Conservation (phyloP, 2,113 vertebrate species). For the Propithecus coquereli region DNA sequence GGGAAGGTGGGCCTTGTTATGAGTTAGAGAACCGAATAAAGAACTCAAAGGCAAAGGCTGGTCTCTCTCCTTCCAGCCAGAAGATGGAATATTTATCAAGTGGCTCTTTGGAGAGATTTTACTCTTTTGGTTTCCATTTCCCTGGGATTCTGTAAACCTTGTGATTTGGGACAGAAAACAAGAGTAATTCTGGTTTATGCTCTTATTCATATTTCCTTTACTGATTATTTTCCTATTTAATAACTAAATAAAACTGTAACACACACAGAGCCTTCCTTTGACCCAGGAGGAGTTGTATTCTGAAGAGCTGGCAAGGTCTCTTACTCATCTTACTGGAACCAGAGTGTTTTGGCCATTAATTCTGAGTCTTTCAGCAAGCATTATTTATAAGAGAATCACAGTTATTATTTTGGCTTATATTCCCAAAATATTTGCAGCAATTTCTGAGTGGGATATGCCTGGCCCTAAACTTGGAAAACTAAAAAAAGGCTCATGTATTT, state of each 20-base stretch:
- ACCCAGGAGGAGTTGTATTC: not conserved
- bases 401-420: conserved; percentile 58
- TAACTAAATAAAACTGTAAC: conserved; percentile 52
- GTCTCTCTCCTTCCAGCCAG: not conserved
- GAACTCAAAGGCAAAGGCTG: not conserved
- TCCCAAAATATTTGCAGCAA: conserved; percentile 46
- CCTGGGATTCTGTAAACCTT: not conserved
- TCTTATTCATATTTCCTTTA: conserved; percentile 30
- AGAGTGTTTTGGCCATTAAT: conserved; percentile 43
- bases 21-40: not conserved
- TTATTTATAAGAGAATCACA: conserved; percentile 63
- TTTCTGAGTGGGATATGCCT: conserved; percentile 48
- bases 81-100: not conserved
- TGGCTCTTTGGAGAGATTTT: not conserved
- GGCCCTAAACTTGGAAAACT: conserved; percentile 29
- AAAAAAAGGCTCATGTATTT: conserved; percentile 10
- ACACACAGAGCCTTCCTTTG: not conserved
- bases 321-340: conserved; percentile 46
- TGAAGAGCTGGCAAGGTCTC: not conserved
- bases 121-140: conserved; percentile 29
- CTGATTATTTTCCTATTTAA: not conserved
- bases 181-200: conserved; percentile 3
- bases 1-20: conserved; percentile 47
- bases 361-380: conserved; percentile 58
- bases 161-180: not conserved